phyloP scores from a whole-genome alignment of 2,113 vertebrate genomes.

The Catharus bicknelli region DNA sequence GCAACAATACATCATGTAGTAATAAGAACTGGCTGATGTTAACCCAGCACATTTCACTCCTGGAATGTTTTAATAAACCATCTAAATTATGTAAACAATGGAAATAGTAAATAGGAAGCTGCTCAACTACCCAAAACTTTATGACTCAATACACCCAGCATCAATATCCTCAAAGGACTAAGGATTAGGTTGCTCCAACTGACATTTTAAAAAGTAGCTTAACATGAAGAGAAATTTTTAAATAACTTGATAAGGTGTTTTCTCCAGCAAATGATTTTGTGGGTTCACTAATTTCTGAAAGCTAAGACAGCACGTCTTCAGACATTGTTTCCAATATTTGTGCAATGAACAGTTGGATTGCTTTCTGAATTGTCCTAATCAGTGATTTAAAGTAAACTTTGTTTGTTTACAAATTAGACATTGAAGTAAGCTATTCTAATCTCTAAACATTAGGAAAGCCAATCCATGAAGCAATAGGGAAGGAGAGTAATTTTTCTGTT shows the following conservation, averaged over 20 bases:
- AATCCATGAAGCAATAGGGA: slow-evolving; percentile 6
- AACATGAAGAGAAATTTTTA: not conserved
- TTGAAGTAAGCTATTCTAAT: slow-evolving; percentile 17
- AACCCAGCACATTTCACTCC: not conserved
- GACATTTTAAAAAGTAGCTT: not conserved
- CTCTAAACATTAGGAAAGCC: not conserved
- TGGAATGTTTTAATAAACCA: not conserved
- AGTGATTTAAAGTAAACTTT: not conserved
- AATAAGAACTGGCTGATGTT: not conserved
- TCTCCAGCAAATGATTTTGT: not conserved
- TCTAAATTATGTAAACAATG: not conserved
- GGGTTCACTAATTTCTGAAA: not conserved
- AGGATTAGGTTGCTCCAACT: not conserved
- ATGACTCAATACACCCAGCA: not conserved
- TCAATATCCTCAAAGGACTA: not conserved
- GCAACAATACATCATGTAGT: not conserved
- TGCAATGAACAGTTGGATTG: slow-evolving; percentile 1
- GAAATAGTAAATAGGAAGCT: not conserved
- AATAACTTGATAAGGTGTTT: not conserved
- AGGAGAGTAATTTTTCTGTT: not conserved
- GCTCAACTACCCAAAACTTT: not conserved
- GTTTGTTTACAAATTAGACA: slow-evolving; percentile 3
- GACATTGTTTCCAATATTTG: not conserved
- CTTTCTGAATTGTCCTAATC: not conserved
- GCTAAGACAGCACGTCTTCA: not conserved